Conservation (phyloP, 2,797 vertebrate species). For the Eulemur albifrons region DNA sequence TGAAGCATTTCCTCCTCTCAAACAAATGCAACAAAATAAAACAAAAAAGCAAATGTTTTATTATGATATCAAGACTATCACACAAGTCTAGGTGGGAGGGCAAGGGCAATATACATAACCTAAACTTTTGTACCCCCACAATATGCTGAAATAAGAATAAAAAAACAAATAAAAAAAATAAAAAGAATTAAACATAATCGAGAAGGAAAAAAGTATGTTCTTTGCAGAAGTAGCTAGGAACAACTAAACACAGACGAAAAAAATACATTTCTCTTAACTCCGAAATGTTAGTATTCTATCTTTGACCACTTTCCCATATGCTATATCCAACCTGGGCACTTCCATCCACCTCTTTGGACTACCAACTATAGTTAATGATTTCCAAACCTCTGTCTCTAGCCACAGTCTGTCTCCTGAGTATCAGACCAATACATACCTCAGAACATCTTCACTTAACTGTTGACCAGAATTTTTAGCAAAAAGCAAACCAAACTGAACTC, state of each 20-base stretch:
- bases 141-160: too few species aligned
- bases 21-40: constrained; percentile 29
- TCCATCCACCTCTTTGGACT: neutral
- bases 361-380: neutral
- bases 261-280: neutral
- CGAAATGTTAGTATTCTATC: neutral
- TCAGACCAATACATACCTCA: neutral
- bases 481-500: neutral
- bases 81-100: neutral
- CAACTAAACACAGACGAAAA: neutral
- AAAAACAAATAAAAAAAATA: too few species aligned
- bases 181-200: constrained; percentile 2
- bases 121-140: too few species aligned
- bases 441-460: neutral
- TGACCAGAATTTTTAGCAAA: neutral
- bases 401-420: neutral
- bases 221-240: constrained; percentile 10
- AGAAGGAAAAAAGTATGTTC: neutral
- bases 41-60: constrained; percentile 10
- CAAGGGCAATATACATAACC: too few species aligned
- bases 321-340: neutral
- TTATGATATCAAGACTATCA: neutral
- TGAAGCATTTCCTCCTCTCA: neutral
- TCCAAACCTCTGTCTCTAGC: neutral
- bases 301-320: neutral